Base-by-base conservation (phyloP, 1,140 invertebrate genomes). In the Dinoponera quadriceps region DNA sequence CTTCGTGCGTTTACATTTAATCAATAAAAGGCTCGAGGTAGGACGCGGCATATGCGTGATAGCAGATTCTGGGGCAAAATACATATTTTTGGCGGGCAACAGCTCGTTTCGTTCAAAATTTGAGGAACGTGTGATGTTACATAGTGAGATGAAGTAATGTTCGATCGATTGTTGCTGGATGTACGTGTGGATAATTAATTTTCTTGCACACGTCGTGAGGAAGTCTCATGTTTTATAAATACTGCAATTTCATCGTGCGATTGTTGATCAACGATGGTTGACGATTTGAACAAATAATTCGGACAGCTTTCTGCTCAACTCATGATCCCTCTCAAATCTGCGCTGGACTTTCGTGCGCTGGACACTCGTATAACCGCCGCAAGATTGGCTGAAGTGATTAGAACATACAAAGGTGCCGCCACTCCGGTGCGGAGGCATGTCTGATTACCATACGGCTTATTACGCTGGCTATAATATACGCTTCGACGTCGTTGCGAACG, bases 361-460 rank as follows among this genome's bases (percentile, higher is more conserved):
- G 13, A 55, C 16, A 48, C 13, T 59, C 27, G 69, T 9, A 18
- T 73, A 27, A 33, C 27, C 14, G n/a, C 27, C 9, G n/a, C 74
- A 80, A 88, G 65, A 84, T 83, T 59, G 68, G 80, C 65, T 60
- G 75, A 51, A 55, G 63, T 87, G 86, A 92, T 90, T 88, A 89
- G 83, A 78, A 62, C 54, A 55, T 60, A 89, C 85, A 92, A 92
- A 93, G 87, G 85, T 74, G 82, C 86, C 89, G 89, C 88, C 86
- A 59, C 49, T n/a, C 14, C 22, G 63, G 51, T 75, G 44, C 74
- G 68, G 18, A 55, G 49, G 69, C 63, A 88, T 90, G 86, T 86
- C 80, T 82, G 80, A 92, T 92, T 91, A 91, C 80, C 88, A 90
- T 89, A 88, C 86, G 69, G 87, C 85, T 91, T 91, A 91, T 91